Evolutionary conservation across 2,888 invertebrate species (phyloP).

Genomic region (Hedychridium roseum): DNA sequence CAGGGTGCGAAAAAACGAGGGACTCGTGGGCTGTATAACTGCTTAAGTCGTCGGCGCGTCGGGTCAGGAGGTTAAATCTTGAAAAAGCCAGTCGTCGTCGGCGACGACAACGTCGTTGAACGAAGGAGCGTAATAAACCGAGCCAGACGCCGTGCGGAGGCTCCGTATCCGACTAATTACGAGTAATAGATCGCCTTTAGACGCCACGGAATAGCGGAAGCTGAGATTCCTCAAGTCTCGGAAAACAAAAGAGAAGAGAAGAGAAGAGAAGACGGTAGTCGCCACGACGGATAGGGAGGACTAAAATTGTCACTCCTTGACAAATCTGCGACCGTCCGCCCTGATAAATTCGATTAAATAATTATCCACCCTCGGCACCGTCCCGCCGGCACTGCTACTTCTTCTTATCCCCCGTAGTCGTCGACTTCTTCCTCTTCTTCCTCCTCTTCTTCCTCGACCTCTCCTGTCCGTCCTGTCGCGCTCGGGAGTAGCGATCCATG

Average conservation of each 20-base stretch:
- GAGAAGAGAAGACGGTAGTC: slow-evolving; percentile 10
- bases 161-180: no score
- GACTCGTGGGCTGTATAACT: no score
- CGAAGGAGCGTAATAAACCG: no score
- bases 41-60: no score
- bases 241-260: slow-evolving; percentile 23
- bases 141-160: not conserved
- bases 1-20: no score
- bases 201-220: slow-evolving; percentile 16
- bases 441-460: slow-evolving; percentile 1
- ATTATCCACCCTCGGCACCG: slow-evolving; percentile 43
- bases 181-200: slow-evolving; percentile 18
- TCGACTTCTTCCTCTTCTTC: slow-evolving; percentile 2
- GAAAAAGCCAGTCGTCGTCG: no score
- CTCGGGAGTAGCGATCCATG: slow-evolving; percentile 7
- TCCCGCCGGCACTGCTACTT: not conserved
- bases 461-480: not conserved
- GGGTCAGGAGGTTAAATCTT: slow-evolving; percentile 5
- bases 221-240: slow-evolving; percentile 13
- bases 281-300: slow-evolving; percentile 31
- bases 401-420: not conserved
- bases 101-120: no score
- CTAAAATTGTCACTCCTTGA: slow-evolving; percentile 48
- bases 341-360: slow-evolving; percentile 61
- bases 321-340: slow-evolving; percentile 48